Base-by-base conservation (phyloP, 1,140 invertebrate species). In the Notospermus geniculatus region DNA sequence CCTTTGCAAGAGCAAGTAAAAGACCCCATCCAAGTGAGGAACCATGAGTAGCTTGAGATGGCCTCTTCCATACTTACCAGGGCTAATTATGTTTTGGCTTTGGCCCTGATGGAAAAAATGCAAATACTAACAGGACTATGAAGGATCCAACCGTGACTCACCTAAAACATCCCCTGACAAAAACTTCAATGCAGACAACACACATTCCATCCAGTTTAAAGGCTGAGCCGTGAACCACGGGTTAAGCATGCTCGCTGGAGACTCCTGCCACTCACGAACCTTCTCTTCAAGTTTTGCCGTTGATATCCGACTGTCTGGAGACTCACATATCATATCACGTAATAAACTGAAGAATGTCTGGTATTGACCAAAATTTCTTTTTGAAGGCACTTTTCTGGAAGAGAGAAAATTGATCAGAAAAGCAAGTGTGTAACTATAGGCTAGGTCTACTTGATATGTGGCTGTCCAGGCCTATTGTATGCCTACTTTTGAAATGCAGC, bases 111-210 rank as follows among this genome's bases (percentile, higher is more conserved):
- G n/a, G n/a, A n/a, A n/a, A n/a, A n/a, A n/a, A n/a, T n/a, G n/a
- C n/a, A n/a, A n/a, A n/a, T n/a, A n/a, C n/a, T n/a, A n/a, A 43
- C 11, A 43, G 11, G 11, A 13, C n/a, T 43, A n/a, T 43, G 11
- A 43, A 43, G 11, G 11, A 43, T n/a, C n/a, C n/a, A 36, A 7
- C 32, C 4, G 19, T 57, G 32, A 62, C 69, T 72, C 71, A 86
- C 85, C 89, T 62, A 87, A 83, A 67, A 89, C 88, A 75, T 95
- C 91, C 2, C 93, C 93, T 19, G 91, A 88, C 19, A 97, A 81
- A 77, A 95, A 96, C 62, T 90, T 89, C 13, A 96, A 82, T 1
- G 92, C 91, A 5, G 91, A 88, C 36, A 88, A 86, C 19, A 96
- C 84, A 61, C 90, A 84, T 2, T 86, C 85, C 19, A 89, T 85